Base-by-base conservation (phyloP, 1,140 invertebrate species). In the Drosophila saltans region DNA sequence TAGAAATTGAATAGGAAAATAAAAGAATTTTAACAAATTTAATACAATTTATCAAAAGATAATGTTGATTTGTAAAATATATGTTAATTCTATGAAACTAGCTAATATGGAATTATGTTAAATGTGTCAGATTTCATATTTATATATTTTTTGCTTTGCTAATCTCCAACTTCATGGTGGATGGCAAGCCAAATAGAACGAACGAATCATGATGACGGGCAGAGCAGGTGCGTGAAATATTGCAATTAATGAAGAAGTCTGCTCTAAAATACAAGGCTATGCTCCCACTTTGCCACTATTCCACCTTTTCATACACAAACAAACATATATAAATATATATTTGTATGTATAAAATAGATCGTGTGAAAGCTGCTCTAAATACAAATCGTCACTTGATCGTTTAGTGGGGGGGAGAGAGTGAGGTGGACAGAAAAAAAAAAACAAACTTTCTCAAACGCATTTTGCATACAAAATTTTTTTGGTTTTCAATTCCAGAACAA, bases 401-500 rank as follows among this genome's bases (percentile, higher is more conserved):
- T 52, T 26, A 65, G 40, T 62, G 61, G 56, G 57, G 30, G 66
- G 48, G 40, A 66, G 8, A 45, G 41, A 36, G 21, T 1, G 36
- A 39, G n/a, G 5, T 8, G 9, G 62, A 52, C n/a, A 59, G 28
- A 9, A n/a, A 57, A 52, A 60, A 36, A 36, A 36, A 7, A 36
- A 36, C 64, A 72, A 71, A 64, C 76, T 69, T 65, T 84, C 77
- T 36, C 69, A 48, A 43, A 68, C 72, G 66, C 75, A 63, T 72
- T 83, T 89, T 83, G 80, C 84, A 88, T 88, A 88, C 80, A 83
- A 89, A 89, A 89, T 78, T 52, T 52, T 52, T 36, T 36, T 36
- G 33, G 61, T 64, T 78, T 52, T 69, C 66, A 85, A 86, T 79
- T 86, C 45, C 45, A 88, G 80, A 86, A 83, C 56, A 62, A 72